These are phyloP conservation scores for Erpornis zantholeuca DNA, from an alignment of 2,113 vertebrate species.

Conservation along the genomic window DNA sequence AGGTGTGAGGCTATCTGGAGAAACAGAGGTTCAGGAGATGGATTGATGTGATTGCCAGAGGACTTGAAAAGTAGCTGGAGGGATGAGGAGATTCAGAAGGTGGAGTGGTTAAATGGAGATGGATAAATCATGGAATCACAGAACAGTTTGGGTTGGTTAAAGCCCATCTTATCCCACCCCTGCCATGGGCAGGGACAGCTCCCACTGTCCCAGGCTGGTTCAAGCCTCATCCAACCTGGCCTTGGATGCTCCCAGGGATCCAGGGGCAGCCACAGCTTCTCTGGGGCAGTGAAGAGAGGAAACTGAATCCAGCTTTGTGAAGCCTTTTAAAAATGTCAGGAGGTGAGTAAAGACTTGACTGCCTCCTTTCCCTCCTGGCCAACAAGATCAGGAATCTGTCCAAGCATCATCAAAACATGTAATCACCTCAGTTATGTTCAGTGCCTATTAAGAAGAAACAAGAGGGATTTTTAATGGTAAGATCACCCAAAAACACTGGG, in stretches of 20 bases:
- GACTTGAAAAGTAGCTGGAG: background rate
- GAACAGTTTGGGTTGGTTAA: background rate
- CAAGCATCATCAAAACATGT: background rate
- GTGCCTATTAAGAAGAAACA: background rate
- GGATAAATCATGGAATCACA: background rate
- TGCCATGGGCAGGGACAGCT: background rate
- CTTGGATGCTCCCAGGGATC: background rate
- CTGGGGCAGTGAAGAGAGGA: background rate
- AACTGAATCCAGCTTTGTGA: background rate
- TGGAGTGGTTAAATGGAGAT: background rate
- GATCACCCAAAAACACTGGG: background rate
- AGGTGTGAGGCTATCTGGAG: background rate
- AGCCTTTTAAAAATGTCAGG: background rate
- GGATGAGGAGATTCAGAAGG: background rate
- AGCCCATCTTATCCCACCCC: background rate
- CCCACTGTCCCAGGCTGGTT: background rate
- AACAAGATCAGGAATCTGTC: background rate
- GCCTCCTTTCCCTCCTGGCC: background rate
- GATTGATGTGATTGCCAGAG: accelerated
- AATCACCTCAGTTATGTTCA: background rate
- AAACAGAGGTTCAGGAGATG: background rate
- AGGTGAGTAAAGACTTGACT: background rate
- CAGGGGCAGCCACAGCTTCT: background rate
- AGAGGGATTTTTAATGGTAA: background rate
- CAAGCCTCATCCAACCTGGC: background rate